These are phyloP conservation scores for Brachionus sp. DNA, from an alignment of 1,140 invertebrate species.

Conservation along the genomic window DNA sequence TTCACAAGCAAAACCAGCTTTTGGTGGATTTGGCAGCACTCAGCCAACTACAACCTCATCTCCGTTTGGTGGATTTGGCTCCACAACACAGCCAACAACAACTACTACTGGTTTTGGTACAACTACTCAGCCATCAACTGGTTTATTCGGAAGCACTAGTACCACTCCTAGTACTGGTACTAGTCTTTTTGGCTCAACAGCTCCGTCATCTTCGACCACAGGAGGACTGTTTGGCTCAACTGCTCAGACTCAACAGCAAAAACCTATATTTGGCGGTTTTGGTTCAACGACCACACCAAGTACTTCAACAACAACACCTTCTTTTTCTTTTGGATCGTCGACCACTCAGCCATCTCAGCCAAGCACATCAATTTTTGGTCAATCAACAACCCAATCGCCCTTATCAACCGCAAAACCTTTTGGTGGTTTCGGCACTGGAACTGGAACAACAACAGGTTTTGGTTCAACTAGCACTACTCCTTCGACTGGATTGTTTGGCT, in stretches of 20 bases:
- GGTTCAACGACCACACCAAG: not conserved
- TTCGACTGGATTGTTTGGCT: slow-evolving; percentile 61
- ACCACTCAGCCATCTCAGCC: slow-evolving; percentile 48
- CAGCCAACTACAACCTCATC: slow-evolving; percentile 37
- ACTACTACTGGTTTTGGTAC: not conserved
- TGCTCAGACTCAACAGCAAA: not conserved
- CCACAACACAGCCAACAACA: slow-evolving; percentile 19
- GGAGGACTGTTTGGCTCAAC: not conserved
- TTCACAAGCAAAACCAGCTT: slow-evolving; percentile 48
- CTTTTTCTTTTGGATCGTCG: not conserved
- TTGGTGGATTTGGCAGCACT: slow-evolving; percentile 51
- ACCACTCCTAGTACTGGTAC: not conserved
- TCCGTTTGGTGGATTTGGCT: slow-evolving; percentile 48
- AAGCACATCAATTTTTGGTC: slow-evolving; percentile 39
- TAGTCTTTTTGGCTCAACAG: slow-evolving; percentile 17
- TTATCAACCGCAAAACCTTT: slow-evolving; percentile 18
- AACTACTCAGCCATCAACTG: not conserved
- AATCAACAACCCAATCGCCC: not conserved
- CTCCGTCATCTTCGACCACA: not conserved
- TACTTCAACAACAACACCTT: not conserved
- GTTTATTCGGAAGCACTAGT: not conserved
- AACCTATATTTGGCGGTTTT: slow-evolving; percentile 22
- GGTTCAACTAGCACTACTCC: slow-evolving; percentile 60
- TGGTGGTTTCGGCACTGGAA: slow-evolving; percentile 57
- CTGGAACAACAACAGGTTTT: slow-evolving; percentile 57